Percentiles rank a stretch among this genome's conserved stretches.
phyloP scores from a whole-genome alignment of 2,113 vertebrate species.

The Anarhynchus alexandrinus region DNA sequence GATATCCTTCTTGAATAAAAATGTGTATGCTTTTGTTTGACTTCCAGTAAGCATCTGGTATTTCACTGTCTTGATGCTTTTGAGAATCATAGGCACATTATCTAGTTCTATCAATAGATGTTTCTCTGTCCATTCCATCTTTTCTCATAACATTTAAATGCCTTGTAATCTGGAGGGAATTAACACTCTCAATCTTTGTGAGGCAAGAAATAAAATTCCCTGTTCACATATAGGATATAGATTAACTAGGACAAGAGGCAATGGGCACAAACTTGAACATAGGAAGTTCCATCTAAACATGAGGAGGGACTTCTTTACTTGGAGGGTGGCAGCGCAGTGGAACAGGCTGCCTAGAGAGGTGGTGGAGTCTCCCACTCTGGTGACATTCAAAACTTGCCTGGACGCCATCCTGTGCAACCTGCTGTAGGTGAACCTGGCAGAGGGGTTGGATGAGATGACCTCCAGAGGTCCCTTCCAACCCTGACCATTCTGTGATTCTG shows the following conservation, averaged over 20 bases:
- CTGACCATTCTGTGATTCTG: no score
- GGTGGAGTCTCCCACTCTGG: no score
- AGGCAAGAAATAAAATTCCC: neutral
- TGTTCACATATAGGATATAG: neutral
- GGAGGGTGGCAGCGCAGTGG: no score
- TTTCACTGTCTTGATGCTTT: neutral
- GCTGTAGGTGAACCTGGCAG: no score
- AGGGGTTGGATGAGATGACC: no score
- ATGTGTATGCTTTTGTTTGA: neutral
- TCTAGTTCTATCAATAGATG: neutral
- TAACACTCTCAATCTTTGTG: neutral
- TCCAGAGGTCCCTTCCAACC: no score
- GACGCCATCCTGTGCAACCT: no score
- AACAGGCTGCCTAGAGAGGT: no score
- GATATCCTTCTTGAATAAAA: neutral
- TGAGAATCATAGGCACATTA: neutral
- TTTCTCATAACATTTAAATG: neutral
- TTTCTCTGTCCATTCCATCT: neutral
- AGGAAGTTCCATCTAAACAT: no score
- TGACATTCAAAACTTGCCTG: no score
- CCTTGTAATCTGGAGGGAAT: neutral
- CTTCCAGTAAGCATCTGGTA: neutral
- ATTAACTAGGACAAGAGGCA: neutral
- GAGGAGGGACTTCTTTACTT: no score
- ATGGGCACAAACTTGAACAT: neutral